Percentiles rank a stretch among this genome's conserved stretches.
phyloP scores from a whole-genome alignment of 2,797 vertebrate genomes.

The Limosa lapponica region DNA sequence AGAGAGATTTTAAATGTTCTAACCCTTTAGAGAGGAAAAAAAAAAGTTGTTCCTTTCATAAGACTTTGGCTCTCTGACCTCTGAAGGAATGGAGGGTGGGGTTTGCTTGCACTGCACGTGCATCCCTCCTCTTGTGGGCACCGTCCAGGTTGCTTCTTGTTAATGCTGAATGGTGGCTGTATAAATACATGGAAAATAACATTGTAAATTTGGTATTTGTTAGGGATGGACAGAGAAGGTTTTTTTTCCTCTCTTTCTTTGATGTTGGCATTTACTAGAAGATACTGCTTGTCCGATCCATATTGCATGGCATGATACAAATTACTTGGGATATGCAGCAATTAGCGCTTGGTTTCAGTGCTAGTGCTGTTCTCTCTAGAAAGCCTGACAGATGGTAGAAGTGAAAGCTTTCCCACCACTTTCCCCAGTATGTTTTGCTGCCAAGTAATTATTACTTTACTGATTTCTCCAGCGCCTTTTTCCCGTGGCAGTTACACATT shows the following conservation, averaged over 20 bases:
- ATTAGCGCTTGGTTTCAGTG: constrained; percentile 32
- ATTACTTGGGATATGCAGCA: constrained; percentile 63
- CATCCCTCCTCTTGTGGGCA: background rate
- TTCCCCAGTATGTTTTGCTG: constrained; percentile 45
- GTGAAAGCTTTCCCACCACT: constrained; percentile 35
- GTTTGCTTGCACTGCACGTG: background rate
- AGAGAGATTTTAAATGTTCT: constrained; percentile 22
- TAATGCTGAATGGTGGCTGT: background rate
- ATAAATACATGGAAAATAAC: background rate
- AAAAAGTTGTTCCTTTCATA: background rate
- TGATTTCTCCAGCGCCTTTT: constrained; percentile 25
- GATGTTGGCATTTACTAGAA: constrained; percentile 58
- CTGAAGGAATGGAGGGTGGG: background rate
- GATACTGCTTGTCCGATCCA: constrained; percentile 23
- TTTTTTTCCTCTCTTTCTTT: background rate
- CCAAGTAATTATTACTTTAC: constrained; percentile 50
- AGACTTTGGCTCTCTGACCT: background rate
- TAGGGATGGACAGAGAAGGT: background rate
- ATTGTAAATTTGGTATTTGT: background rate
- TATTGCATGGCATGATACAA: constrained; percentile 53
- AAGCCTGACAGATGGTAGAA: constrained; percentile 53
- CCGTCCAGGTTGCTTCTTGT: background rate
- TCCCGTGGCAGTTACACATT: background rate
- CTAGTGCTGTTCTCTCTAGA: constrained; percentile 16
- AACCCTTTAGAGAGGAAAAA: background rate